A percentile compares a stretch with the other conserved stretches of the same genome.
phyloP scores from a whole-genome alignment of 1,140 invertebrate species.

The Drosophila obscura region DNA sequence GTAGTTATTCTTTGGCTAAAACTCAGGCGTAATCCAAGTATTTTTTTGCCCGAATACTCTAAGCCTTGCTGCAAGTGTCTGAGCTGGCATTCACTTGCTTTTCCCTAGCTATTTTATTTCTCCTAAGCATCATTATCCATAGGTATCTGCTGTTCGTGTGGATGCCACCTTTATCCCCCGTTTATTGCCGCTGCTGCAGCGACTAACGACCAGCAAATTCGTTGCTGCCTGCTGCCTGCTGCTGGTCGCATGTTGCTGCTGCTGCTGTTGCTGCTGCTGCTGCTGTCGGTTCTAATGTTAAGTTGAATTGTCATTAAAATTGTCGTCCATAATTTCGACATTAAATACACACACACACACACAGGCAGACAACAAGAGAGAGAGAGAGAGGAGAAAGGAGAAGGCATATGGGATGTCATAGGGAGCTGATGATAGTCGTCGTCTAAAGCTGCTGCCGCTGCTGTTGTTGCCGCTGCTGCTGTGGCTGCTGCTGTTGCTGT shows the following conservation, averaged over 20 bases:
- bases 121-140: not conserved
- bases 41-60: no score
- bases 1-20: no score
- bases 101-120: no score
- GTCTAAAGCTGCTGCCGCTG: constrained; percentile 21
- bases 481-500: no score
- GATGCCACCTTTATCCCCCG: constrained; percentile 5
- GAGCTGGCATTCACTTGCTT: no score
- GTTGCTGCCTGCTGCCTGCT: constrained; percentile 31
- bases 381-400: not conserved
- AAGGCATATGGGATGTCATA: no score
- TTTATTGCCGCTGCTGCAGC: constrained; percentile 54
- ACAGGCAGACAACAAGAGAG: constrained; percentile 4
- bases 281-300: constrained; percentile 71
- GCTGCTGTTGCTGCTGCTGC: constrained; percentile 17
- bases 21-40: no score
- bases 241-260: constrained; percentile 71
- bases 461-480: no score
- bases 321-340: constrained; percentile 82
- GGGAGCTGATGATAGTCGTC: no score
- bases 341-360: constrained; percentile 72
- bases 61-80: no score
- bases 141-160: constrained; percentile 10
- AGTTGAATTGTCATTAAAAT: constrained; percentile 82
- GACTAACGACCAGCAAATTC: constrained; percentile 77